These are phyloP conservation scores for Clarias batrachus DNA, from an alignment of 2,113 vertebrate genomes.

Conservation along the genomic window DNA sequence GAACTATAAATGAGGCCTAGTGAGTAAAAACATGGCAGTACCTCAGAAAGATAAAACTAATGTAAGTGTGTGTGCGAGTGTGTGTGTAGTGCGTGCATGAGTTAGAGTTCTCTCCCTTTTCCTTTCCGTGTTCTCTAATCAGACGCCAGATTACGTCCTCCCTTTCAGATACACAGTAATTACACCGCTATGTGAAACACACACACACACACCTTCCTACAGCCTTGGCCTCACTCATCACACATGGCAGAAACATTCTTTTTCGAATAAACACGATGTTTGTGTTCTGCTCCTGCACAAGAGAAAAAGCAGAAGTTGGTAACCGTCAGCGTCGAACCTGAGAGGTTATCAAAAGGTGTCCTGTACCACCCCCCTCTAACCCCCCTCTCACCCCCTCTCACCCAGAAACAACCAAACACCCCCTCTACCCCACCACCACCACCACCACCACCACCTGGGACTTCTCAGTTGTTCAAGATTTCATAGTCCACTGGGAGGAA, in stretches of 20 bases:
- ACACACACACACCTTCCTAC: constrained; percentile 18
- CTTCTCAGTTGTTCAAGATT: constrained; percentile 6
- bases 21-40: background rate
- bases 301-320: constrained; percentile 33
- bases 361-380: background rate
- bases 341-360: constrained; percentile 50
- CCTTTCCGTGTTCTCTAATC: constrained; percentile 93
- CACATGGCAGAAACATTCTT: constrained; percentile 5
- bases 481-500: background rate
- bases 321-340: constrained; percentile 52
- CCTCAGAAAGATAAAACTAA: background rate
- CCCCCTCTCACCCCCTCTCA: background rate
- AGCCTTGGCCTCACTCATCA: constrained; percentile 11
- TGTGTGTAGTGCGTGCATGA: constrained; percentile 93
- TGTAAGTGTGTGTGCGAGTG: constrained; percentile 72
- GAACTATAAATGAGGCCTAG: background rate
- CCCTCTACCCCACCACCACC: background rate
- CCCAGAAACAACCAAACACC: too few species aligned
- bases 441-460: background rate
- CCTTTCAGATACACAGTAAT: constrained; percentile 83
- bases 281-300: constrained; percentile 10
- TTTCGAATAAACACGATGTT: constrained; percentile 12
- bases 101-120: constrained; percentile 57
- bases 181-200: constrained; percentile 84
- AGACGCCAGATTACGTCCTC: constrained; percentile 97